Evolutionary conservation across 1,140 invertebrate genomes (phyloP).

Genomic region (Sycobia sp.): DNA sequence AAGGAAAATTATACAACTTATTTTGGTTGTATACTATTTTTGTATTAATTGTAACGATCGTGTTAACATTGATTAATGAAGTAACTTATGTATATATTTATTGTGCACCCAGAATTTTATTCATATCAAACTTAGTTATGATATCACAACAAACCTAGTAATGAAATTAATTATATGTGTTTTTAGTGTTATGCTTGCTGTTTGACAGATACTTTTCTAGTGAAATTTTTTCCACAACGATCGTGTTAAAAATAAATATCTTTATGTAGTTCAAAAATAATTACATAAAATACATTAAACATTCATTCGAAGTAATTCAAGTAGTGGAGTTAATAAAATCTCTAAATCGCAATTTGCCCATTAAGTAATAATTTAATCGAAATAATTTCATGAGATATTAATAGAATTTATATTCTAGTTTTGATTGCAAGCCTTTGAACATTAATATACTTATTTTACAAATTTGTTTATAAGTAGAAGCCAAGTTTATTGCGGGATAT

Average conservation of each 20-base stretch:
- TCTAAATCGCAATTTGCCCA: background rate
- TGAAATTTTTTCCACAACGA: too few relatives aligned
- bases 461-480: conserved; percentile 23
- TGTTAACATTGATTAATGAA: conserved; percentile 14
- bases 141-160: too few relatives aligned
- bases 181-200: too few relatives aligned
- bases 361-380: conserved; percentile 5
- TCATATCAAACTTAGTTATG: too few relatives aligned
- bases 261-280: too few relatives aligned
- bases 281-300: too few relatives aligned
- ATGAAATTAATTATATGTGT: too few relatives aligned
- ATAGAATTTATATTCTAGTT: conserved; percentile 17
- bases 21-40: too few relatives aligned
- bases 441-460: background rate
- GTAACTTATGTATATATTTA: conserved; percentile 4
- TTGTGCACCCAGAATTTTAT: background rate
- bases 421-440: conserved; percentile 15
- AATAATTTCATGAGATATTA: background rate
- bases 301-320: conserved; percentile 5
- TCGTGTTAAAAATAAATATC: too few relatives aligned
- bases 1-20: conserved; percentile 24
- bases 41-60: background rate
- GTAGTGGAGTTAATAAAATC: conserved; percentile 15
- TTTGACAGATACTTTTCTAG: too few relatives aligned
- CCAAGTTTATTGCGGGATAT: conserved; percentile 13